A percentile compares a stretch with the other conserved stretches of the same genome.
Conservation (phyloP, 37 sponge, comb jelly and placozoan species). For the Oopsacas minuta region DNA sequence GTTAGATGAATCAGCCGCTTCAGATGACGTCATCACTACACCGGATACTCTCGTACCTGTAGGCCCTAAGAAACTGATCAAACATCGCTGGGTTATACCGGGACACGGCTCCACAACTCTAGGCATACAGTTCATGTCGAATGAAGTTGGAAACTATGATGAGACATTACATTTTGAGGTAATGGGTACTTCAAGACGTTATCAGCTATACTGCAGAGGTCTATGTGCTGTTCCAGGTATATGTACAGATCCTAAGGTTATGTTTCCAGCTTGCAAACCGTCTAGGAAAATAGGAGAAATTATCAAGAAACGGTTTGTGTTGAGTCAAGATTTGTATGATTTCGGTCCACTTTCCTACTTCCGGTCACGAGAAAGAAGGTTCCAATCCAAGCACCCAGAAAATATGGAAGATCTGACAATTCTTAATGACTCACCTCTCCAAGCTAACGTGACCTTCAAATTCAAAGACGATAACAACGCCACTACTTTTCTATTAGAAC, state of each 20-base stretch:
- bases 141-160: constrained; percentile 70
- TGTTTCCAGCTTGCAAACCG: constrained; percentile 68
- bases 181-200: constrained; percentile 59
- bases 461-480: constrained; percentile 70
- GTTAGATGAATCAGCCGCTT: not conserved
- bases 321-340: constrained; percentile 39
- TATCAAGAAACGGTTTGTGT: constrained; percentile 69
- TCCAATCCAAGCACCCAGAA: constrained; percentile 40
- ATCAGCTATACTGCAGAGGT: constrained; percentile 88
- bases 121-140: constrained; percentile 54
- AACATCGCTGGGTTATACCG: constrained; percentile 83
- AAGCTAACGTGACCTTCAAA: constrained; percentile 51
- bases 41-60: not conserved
- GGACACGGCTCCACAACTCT: constrained; percentile 41
- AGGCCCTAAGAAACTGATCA: constrained; percentile 36
- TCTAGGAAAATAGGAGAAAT: constrained; percentile 51
- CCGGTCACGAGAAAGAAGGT: constrained; percentile 63
- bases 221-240: constrained; percentile 65
- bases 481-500: constrained; percentile 76
- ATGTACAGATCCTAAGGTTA: constrained; percentile 65
- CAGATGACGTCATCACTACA: not conserved
- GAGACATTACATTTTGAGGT: constrained; percentile 89
- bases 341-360: constrained; percentile 92
- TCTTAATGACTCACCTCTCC: constrained; percentile 47
- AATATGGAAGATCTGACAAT: constrained; percentile 87